Conservation (phyloP, 2,797 vertebrate species). For the Sandelia bainsii region DNA sequence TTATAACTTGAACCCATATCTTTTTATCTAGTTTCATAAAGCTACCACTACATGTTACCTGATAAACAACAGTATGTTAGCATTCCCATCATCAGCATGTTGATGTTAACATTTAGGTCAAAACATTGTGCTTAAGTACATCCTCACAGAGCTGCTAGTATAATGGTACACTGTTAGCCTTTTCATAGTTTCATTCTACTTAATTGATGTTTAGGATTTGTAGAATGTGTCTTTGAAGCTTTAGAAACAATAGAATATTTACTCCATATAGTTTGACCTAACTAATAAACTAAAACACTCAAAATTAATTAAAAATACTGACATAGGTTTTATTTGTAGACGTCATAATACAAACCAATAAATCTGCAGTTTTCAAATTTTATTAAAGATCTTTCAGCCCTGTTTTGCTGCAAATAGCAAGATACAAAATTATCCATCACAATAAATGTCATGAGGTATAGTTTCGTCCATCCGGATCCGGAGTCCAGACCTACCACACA, state of each 20-base stretch:
- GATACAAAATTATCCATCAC: slow-evolving; percentile 35
- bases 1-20: too few species aligned
- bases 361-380: slow-evolving; percentile 3
- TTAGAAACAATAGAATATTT: neutral
- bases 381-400: slow-evolving; percentile 17
- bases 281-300: neutral
- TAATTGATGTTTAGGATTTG: neutral
- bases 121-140: too few species aligned
- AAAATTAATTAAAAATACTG: neutral
- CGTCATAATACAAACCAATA: neutral
- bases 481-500: neutral
- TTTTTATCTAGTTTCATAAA: too few species aligned
- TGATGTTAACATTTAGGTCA: too few species aligned
- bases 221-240: neutral
- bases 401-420: slow-evolving; percentile 16
- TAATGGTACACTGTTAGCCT: too few species aligned
- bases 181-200: neutral
- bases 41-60: too few species aligned
- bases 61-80: too few species aligned
- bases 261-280: neutral
- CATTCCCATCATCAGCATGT: too few species aligned
- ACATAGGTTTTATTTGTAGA: slow-evolving; percentile 8
- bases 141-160: too few species aligned
- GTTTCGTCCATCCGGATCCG: slow-evolving; percentile 5
- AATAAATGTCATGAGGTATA: slow-evolving; percentile 49